Base-by-base conservation (phyloP, 2,888 invertebrate genomes). In the Plebejus argus region DNA sequence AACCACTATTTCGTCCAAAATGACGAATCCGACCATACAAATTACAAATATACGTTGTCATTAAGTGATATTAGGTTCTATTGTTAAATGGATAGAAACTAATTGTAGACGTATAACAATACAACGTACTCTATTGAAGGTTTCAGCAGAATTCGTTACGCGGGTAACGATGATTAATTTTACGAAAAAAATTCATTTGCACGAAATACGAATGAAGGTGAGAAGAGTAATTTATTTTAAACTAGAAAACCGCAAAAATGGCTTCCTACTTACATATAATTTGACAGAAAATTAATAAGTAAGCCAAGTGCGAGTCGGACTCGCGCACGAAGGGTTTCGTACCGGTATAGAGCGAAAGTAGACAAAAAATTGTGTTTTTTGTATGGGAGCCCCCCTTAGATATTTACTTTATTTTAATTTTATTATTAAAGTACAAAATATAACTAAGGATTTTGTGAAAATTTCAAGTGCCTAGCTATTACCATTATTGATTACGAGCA, bases 51-150 rank as follows among this genome's bases (percentile, higher is more conserved):
- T 66, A 66, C 66, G 15, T 4, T 12, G 28, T 66, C 66, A 66
- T 66, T 66, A 66, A 66, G 66, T 66, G 66, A 66, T 18, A 66
- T 66, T 66, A 66, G 18, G 33, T 66, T 66, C 33, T 66, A 66
- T 66, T 66, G 66, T 66, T 66, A 33, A 66, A 66, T 66, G 28
- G 66, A 66, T 33, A 66, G 28, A 15, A 66, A 66, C 66, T 28
- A 66, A 66, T 66, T 66, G 28, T 66, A 66, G 23, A 8, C 0
- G 61, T 6, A 15, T 66, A 66, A 66, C 66, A 66, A 66, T 66
- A 33, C 28, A 33, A 33, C 28, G 66, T 28, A 7, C 33, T 66
- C 66, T 33, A 12, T 23, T 61, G 66, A 66, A 33, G 61, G 61
- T 66, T 66, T 66, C 28, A 0, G 66, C 28, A 15, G 28, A 66